A percentile compares a stretch with the other conserved stretches of the same genome.
These are phyloP conservation scores for Agrochola litura DNA, from an alignment of 2,888 invertebrate species.

Conservation along the genomic window DNA sequence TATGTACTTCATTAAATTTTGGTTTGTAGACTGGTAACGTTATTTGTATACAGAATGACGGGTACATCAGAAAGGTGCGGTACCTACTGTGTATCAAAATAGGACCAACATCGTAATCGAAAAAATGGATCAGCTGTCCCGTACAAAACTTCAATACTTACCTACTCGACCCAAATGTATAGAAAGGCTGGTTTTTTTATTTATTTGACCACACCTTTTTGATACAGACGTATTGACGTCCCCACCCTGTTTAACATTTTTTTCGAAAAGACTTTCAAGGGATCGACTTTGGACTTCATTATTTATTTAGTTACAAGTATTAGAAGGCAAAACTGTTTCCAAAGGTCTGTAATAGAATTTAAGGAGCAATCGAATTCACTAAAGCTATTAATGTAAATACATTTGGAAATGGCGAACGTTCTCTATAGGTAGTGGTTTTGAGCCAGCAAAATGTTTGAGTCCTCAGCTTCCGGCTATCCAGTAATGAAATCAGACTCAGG, in stretches of 20 bases:
- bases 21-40: neutral
- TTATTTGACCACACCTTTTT: too few species aligned
- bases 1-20: too few species aligned
- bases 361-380: slow-evolving; percentile 33
- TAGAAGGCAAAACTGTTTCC: slow-evolving; percentile 22
- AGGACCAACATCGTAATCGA: too few species aligned
- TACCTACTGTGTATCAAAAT: too few species aligned
- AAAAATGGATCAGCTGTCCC: too few species aligned
- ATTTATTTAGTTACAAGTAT: slow-evolving; percentile 21
- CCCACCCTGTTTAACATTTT: neutral
- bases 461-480: neutral
- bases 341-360: slow-evolving; percentile 28
- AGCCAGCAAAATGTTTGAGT: slow-evolving; percentile 13
- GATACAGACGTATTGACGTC: neutral
- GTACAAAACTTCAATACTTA: too few species aligned
- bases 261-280: neutral
- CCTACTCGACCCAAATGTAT: too few species aligned
- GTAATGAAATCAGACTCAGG: slow-evolving; percentile 25
- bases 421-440: neutral
- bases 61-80: too few species aligned
- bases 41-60: too few species aligned
- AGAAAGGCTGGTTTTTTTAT: too few species aligned
- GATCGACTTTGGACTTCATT: neutral
- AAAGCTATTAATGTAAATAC: slow-evolving; percentile 30
- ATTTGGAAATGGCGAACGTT: slow-evolving; percentile 21